Percentiles rank a stretch among this genome's conserved stretches.
phyloP scores from a whole-genome alignment of 2,113 vertebrate species.

The Phyllopteryx taeniolatus region DNA sequence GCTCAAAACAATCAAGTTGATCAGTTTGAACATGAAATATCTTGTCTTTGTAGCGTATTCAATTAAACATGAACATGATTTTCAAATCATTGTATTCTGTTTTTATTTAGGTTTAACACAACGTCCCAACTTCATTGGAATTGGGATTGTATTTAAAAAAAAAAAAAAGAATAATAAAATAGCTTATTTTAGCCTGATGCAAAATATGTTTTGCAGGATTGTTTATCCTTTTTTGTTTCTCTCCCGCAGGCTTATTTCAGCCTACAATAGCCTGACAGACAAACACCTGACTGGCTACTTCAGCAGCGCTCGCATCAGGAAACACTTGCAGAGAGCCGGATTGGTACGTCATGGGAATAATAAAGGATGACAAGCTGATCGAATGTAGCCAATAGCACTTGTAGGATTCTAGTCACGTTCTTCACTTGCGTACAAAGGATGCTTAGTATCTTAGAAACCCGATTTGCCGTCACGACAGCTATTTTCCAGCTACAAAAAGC shows the following conservation, averaged over 20 bases:
- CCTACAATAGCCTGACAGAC: slow-evolving; percentile 94
- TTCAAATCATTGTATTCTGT: no score
- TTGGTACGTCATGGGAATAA: slow-evolving; percentile 75
- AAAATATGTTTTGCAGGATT: slow-evolving; percentile 15
- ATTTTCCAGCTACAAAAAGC: not conserved
- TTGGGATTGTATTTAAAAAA: no score
- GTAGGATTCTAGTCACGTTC: not conserved
- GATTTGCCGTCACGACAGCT: not conserved
- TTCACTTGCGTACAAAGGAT: not conserved
- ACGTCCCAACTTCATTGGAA: no score
- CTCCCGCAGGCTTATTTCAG: slow-evolving; percentile 75
- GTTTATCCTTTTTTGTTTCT: not conserved
- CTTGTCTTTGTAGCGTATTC: no score
- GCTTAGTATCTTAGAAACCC: not conserved
- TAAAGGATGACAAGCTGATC: not conserved
- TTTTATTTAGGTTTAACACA: no score
- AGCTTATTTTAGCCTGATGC: not conserved
- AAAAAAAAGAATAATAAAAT: not conserved
- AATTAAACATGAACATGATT: no score
- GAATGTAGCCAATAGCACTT: no score
- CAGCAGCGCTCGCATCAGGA: slow-evolving; percentile 83
- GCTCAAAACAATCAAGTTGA: no score
- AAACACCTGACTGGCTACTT: slow-evolving; percentile 90
- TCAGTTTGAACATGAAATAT: no score
- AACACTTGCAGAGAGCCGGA: slow-evolving; percentile 86